Conservation (phyloP, 2,888 invertebrate species). For the Odiellus spinosus region DNA sequence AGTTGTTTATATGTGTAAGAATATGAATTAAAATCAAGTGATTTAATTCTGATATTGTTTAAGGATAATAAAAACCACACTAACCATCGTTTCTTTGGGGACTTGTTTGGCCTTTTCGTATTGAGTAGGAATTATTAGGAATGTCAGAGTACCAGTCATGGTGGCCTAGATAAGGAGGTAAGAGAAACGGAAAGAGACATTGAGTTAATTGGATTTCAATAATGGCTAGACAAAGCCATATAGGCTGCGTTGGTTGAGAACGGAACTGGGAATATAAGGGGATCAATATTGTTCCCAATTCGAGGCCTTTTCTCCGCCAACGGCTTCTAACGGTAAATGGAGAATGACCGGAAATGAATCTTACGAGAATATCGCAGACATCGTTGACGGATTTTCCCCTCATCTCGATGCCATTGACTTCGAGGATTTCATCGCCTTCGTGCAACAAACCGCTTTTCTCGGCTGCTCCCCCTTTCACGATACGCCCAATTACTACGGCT, state of each 20-base stretch:
- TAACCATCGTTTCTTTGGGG: conserved; percentile 24
- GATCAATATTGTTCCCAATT: neutral
- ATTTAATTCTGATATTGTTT: too few species aligned
- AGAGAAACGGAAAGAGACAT: neutral
- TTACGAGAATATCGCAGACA: conserved; percentile 74
- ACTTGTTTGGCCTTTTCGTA: conserved; percentile 16
- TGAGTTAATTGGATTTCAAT: too few species aligned
- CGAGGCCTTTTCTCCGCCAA: conserved; percentile 12
- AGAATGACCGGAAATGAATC: conserved; percentile 2
- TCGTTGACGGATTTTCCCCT: conserved; percentile 93
- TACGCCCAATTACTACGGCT: conserved; percentile 85
- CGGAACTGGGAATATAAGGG: neutral
- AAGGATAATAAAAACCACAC: too few species aligned
- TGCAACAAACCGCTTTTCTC: conserved; percentile 84
- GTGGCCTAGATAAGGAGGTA: conserved; percentile 47
- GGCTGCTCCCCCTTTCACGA: conserved; percentile 90
- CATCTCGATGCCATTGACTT: conserved; percentile 86
- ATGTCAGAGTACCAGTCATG: conserved; percentile 81
- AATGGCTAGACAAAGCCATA: neutral
- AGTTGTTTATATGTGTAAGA: too few species aligned
- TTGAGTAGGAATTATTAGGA: conserved; percentile 63
- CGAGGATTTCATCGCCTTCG: conserved; percentile 91
- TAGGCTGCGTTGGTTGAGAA: neutral
- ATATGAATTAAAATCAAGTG: too few species aligned
- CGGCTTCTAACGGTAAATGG: too few species aligned